Evolutionary conservation across 2,113 vertebrate species (phyloP), one percentile per base, ranked within the genome.

Genomic region (Hirundichthys speculiger): DNA sequence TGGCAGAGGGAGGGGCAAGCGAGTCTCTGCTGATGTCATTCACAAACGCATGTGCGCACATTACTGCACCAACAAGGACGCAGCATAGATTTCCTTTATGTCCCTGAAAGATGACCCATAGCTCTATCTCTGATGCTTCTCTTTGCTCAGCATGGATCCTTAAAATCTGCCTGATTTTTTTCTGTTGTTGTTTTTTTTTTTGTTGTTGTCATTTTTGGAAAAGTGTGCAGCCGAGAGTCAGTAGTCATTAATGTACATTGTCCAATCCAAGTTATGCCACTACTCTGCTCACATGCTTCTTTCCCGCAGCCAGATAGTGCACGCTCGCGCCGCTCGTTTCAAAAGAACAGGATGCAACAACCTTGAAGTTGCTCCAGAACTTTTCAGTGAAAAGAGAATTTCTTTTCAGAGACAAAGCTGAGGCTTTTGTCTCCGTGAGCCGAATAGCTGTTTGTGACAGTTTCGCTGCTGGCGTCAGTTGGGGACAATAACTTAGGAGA

Each of bases 321-420:
- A 59, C 54, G 20, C 45, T 76, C 65, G 57, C 46, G 60, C 73
- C 51, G 66, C 61, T 58, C 62, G n/a, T n/a, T n/a, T 78, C 55
- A 63, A 59, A 77, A 76, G 68, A 80, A 71, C 64, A 62, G 54
- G 67, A 80, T 64, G 73, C 39, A 73, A 78, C 39, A 73, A 78
- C 87, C 86, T 87, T 88, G 81, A 79, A 61, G 65, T 51, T 69
- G 54, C 65, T 75, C 64, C 57, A 77, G 38, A 67, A 47, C 69
- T 69, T 75, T n/a, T 79, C 60, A 73, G 64, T 46, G 40, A 64
- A 59, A 65, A 39, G 1, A 0, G 16, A 18, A 13, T 62, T 60
- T 15, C 46, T 50, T 77, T 48, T 41, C 13, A 30, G 9, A 13
- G 40, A 54, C n/a, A 65, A 61, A 70, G 66, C 59, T 68, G 66